These are phyloP conservation scores for Pristionchus mayeri DNA, from an alignment of 2,888 invertebrate genomes.

Conservation along the genomic window DNA sequence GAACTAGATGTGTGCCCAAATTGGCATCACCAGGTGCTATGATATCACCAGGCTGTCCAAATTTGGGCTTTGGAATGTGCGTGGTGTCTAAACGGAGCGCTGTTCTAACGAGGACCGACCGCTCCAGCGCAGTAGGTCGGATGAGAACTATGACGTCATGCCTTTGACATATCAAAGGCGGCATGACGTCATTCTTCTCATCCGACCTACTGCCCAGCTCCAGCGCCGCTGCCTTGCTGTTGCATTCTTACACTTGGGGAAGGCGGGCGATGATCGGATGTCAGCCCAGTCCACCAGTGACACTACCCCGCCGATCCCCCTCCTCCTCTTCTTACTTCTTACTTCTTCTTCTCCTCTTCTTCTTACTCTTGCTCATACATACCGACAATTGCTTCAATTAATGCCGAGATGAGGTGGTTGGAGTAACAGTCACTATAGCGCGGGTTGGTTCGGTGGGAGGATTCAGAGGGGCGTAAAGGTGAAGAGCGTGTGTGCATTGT, in stretches of 20 bases:
- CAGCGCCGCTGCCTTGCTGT: not conserved
- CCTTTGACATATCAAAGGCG: too few species aligned
- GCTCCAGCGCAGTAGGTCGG: too few species aligned
- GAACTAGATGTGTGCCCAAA: not conserved
- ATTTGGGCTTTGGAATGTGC: too few species aligned
- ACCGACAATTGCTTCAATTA: constrained; percentile 44
- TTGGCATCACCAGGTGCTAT: not conserved
- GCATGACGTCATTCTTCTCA: too few species aligned
- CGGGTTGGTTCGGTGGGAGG: not conserved
- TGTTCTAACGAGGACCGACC: too few species aligned
- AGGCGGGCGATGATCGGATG: constrained; percentile 26
- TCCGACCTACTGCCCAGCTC: too few species aligned
- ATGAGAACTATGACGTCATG: too few species aligned
- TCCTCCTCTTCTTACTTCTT: not conserved
- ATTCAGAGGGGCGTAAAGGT: not conserved
- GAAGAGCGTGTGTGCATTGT: not conserved
- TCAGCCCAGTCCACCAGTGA: constrained; percentile 27
- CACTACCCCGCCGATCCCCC: not conserved
- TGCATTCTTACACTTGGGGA: constrained; percentile 33
- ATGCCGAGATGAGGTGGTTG: not conserved
- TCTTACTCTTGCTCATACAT: not conserved
- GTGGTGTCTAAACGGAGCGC: too few species aligned
- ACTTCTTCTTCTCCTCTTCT: constrained; percentile 1
- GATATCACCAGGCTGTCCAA: too few species aligned
- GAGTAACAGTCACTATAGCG: not conserved